phyloP scores from a whole-genome alignment of 2,888 invertebrate species.

The Enchytraeus crypticus region DNA sequence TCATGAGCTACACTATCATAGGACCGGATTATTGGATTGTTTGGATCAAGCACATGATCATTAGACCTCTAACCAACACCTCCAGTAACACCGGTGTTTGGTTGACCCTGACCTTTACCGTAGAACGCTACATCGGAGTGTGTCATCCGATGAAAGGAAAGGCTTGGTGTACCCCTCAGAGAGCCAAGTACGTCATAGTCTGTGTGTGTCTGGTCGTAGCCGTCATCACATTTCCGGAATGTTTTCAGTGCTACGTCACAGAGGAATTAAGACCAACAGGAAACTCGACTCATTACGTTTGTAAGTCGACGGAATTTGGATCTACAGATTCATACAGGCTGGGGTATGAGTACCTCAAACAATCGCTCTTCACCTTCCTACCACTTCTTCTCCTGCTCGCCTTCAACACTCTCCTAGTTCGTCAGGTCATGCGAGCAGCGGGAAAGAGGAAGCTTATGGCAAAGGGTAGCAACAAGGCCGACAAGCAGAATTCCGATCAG shows the following conservation, averaged over 20 bases:
- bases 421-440: slow-evolving; percentile 6
- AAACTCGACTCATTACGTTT: background rate
- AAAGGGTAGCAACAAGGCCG: slow-evolving; percentile 9
- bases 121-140: slow-evolving; percentile 68
- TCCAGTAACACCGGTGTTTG: slow-evolving; percentile 63
- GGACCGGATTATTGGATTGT: slow-evolving; percentile 6
- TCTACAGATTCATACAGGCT: slow-evolving; percentile 3
- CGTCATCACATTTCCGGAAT: slow-evolving; percentile 57
- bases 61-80: slow-evolving; percentile 60
- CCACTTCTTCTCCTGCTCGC: slow-evolving; percentile 62
- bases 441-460: slow-evolving; percentile 52
- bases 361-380: slow-evolving; percentile 56
- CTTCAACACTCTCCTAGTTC: slow-evolving; percentile 64
- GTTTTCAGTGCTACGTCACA: slow-evolving; percentile 62
- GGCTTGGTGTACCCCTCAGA: slow-evolving; percentile 60
- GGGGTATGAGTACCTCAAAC: slow-evolving; percentile 18
- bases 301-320: background rate
- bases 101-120: slow-evolving; percentile 66
- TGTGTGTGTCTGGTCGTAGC: slow-evolving; percentile 57
- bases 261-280: slow-evolving; percentile 29
- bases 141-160: slow-evolving; percentile 66
- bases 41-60: slow-evolving; percentile 46
- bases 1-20: slow-evolving; percentile 15
- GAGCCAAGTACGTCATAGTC: slow-evolving; percentile 61
- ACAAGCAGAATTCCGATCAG: slow-evolving; percentile 33